These are phyloP conservation scores for Melitaea cinxia DNA, from an alignment of 1,140 invertebrate genomes.

Conservation along the genomic window DNA sequence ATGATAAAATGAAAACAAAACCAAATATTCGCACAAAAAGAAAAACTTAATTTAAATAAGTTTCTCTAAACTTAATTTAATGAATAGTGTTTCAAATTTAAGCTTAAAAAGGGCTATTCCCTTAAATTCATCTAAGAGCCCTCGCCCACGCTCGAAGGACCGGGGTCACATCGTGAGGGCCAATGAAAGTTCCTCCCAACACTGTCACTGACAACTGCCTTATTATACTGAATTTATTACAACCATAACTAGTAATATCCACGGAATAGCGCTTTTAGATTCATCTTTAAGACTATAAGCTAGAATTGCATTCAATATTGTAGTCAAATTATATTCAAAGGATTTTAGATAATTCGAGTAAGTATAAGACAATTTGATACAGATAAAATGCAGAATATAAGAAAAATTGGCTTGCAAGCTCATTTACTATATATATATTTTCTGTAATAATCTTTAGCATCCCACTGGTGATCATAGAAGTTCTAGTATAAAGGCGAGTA, in stretches of 20 bases:
- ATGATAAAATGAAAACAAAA: too few relatives aligned
- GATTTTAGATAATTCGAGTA: not conserved
- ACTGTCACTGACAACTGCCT: conserved; percentile 50
- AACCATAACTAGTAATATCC: conserved; percentile 1
- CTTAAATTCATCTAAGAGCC: not conserved
- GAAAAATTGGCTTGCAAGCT: too few relatives aligned
- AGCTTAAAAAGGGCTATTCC: not conserved
- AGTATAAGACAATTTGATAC: too few relatives aligned
- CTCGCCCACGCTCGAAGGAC: conserved; percentile 1
- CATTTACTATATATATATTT: too few relatives aligned
- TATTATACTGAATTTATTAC: conserved; percentile 31
- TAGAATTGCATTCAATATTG: not conserved
- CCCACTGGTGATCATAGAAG: too few relatives aligned
- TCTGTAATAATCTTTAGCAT: too few relatives aligned
- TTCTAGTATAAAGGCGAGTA: too few relatives aligned
- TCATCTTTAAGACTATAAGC: not conserved
- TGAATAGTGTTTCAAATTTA: too few relatives aligned
- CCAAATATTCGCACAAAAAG: too few relatives aligned
- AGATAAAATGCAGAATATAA: too few relatives aligned
- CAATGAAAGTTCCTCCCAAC: conserved; percentile 52
- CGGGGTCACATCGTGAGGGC: conserved; percentile 34
- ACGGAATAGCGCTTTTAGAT: conserved; percentile 4
- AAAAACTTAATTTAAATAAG: too few relatives aligned
- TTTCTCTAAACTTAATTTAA: too few relatives aligned
- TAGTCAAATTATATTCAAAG: not conserved